Evolutionary conservation across 2,113 vertebrate genomes (phyloP), one percentile per base, ranked within the genome.

Genomic region (Hemicordylus capensis): DNA sequence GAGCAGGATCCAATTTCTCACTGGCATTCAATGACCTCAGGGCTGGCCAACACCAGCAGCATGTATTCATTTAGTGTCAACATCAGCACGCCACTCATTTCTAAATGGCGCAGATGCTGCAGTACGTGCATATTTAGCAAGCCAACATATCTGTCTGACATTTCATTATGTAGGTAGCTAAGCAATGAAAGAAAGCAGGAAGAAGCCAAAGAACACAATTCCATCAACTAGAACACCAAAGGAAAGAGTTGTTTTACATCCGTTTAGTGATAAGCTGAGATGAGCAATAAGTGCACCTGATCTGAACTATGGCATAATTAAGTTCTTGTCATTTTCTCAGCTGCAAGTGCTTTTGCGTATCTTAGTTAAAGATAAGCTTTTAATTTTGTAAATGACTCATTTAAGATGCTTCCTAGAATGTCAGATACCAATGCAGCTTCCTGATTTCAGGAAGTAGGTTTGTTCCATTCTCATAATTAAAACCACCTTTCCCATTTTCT

Each of bases 301-400:
- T 28, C 8, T 26, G 80, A 79, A 80, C 85, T 84, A 80, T 69
- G 80, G 31, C 1, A 44, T 61, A 59, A 44, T 26, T 63, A 63
- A 83, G 37, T 76, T 83, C 42, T 44, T 78, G 44, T 0, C 34
- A 87, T 4, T 2, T 39, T 37, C 73, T 86, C 79, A 59, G 44
- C 10, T 76, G 28, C 31, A 79, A 42, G 20, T 0, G 14, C 56
- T 91, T 85, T 82, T 14, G 73, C 56, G 31, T 34, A 9, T 48
- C 39, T 31, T 64, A 75, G 72, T 90, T 70, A 83, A 69, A 81
- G 84, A 44, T 42, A 61, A 77, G 34, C 46, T 3, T n/a, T 75
- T n/a, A 51, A 54, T 56, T 76, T 22, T 39, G 20, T 26, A 76
- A 58, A 28, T 34, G 7, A 37, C 48, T 48, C 54, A 76, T 76